Conservation (phyloP, 1,140 invertebrate genomes). For the Dolichoris vasculosae region DNA sequence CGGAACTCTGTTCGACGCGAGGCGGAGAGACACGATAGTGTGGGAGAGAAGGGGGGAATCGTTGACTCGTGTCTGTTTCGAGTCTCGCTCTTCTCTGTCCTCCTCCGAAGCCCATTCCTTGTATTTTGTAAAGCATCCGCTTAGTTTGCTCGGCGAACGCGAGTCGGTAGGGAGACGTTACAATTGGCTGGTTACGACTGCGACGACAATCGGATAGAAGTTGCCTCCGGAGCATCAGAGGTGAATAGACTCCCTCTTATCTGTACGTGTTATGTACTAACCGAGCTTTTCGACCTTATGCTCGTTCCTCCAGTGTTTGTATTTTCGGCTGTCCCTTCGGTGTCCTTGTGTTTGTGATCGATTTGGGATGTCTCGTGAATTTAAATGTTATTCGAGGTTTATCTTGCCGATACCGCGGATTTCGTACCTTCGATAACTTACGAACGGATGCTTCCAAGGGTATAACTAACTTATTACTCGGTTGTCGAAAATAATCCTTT, state of each 20-base stretch:
- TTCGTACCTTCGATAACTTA: no score
- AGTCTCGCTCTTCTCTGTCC: no score
- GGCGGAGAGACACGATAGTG: neutral
- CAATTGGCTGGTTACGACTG: slow-evolving; percentile 34
- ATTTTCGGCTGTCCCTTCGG: neutral
- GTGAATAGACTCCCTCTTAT: slow-evolving; percentile 20
- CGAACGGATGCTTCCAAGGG: no score
- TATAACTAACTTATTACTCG: no score
- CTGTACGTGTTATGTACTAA: neutral
- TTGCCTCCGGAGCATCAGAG: neutral
- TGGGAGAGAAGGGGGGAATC: neutral
- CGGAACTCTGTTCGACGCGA: neutral
- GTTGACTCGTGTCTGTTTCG: neutral
- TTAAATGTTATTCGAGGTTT: neutral
- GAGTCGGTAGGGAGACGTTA: slow-evolving; percentile 8
- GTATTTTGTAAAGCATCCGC: slow-evolving; percentile 16
- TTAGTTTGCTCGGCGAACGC: neutral
- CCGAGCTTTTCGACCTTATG: neutral
- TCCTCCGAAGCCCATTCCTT: neutral
- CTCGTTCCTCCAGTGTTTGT: neutral
- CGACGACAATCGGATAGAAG: slow-evolving; percentile 25
- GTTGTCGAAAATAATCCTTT: no score
- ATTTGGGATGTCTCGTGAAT: neutral
- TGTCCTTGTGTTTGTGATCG: neutral
- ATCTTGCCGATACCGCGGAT: neutral